Conservation (phyloP, 2,113 vertebrate species). For the Erpornis zantholeuca region DNA sequence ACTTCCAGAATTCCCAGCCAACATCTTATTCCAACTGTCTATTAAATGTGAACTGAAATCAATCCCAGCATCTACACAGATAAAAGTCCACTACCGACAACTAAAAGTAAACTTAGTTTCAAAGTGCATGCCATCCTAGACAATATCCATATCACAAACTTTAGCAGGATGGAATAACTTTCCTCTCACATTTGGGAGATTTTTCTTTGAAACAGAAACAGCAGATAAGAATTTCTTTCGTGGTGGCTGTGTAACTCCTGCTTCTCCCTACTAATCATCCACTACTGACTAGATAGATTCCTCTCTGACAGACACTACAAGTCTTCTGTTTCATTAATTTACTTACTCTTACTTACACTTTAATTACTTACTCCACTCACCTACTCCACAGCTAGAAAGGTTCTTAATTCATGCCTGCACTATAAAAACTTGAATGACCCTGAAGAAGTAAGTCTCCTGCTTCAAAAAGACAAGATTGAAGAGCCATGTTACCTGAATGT, state of each 20-base stretch:
- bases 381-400: neutral
- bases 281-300: neutral
- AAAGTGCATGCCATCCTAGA: neutral
- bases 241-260: neutral
- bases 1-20: neutral
- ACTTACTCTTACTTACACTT: too few relatives aligned
- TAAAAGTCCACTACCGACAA: neutral
- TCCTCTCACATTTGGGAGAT: neutral
- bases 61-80: neutral
- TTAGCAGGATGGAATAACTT: neutral
- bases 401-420: neutral
- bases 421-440: neutral
- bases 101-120: neutral
- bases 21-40: neutral
- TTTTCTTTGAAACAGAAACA: neutral
- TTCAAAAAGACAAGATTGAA: neutral
- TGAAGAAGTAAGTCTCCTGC: neutral
- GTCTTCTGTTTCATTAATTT: neutral
- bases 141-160: neutral
- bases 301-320: neutral
- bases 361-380: neutral
- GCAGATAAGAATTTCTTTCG: neutral
- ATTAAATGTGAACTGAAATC: neutral
- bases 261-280: neutral
- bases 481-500: slow-evolving; percentile 81